Percentiles rank a stretch among this genome's conserved stretches.
Conservation (phyloP, 2,888 invertebrate species). For the Macaria liturata region DNA sequence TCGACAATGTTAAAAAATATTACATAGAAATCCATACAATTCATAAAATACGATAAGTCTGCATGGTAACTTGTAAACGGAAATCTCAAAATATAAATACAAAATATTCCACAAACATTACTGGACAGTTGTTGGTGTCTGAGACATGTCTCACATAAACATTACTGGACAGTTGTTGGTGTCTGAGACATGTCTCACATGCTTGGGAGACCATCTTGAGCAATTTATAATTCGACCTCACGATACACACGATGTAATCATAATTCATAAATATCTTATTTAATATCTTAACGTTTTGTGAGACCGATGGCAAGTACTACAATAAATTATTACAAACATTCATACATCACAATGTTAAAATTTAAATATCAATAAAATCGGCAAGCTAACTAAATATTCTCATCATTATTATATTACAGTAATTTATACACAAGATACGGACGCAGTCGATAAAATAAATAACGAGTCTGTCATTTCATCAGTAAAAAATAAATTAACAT, state of each 20-base stretch:
- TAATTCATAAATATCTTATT: neutral
- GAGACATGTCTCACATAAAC: slow-evolving; percentile 48
- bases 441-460: slow-evolving; percentile 63
- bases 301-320: slow-evolving; percentile 68
- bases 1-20: slow-evolving; percentile 1
- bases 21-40: slow-evolving; percentile 5
- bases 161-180: neutral
- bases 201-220: slow-evolving; percentile 29
- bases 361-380: slow-evolving; percentile 51
- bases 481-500: slow-evolving; percentile 55
- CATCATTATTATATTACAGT: slow-evolving; percentile 38
- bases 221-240: slow-evolving; percentile 27
- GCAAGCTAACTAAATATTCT: slow-evolving; percentile 61
- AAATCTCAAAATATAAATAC: slow-evolving; percentile 17
- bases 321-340: slow-evolving; percentile 11
- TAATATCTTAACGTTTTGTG: slow-evolving; percentile 46
- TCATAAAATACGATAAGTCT: neutral
- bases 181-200: slow-evolving; percentile 48
- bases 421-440: slow-evolving; percentile 58
- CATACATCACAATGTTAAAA: slow-evolving; percentile 35
- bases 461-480: slow-evolving; percentile 54
- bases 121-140: neutral
- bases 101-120: slow-evolving; percentile 12
- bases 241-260: slow-evolving; percentile 2
- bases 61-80: slow-evolving; percentile 22